These are phyloP conservation scores for Campoplex capitator DNA, from an alignment of 2,888 invertebrate genomes.

Conservation along the genomic window DNA sequence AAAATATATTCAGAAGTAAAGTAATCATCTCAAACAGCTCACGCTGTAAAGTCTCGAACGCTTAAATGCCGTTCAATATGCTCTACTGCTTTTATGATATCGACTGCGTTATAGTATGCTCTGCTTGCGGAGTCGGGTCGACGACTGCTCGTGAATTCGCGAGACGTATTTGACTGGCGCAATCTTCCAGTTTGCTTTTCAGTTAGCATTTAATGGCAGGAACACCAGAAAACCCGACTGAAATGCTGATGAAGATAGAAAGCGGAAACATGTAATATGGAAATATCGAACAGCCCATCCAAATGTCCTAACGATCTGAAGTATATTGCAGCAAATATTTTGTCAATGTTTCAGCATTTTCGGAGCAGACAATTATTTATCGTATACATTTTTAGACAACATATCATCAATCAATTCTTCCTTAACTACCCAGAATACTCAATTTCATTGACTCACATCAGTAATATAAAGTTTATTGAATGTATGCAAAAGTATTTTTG, in stretches of 20 bases:
- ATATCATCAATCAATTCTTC: background rate
- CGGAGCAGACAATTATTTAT: background rate
- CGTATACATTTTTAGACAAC: background rate
- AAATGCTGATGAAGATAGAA: background rate
- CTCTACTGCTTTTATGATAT: constrained; percentile 35
- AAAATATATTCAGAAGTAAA: constrained; percentile 50
- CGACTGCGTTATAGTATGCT: constrained; percentile 13
- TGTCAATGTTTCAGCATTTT: background rate
- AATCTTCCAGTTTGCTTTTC: constrained; percentile 36
- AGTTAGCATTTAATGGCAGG: constrained; percentile 31
- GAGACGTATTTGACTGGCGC: constrained; percentile 37
- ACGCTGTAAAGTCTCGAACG: constrained; percentile 25
- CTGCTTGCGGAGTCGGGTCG: constrained; percentile 14
- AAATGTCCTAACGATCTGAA: background rate
- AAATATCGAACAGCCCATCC: background rate
- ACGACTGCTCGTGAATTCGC: constrained; percentile 9
- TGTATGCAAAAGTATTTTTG: too few relatives aligned
- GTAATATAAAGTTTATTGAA: too few relatives aligned
- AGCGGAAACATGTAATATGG: background rate
- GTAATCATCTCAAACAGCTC: constrained; percentile 48
- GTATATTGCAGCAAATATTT: background rate
- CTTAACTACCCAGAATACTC: too few relatives aligned
- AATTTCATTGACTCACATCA: too few relatives aligned
- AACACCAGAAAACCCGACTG: background rate
- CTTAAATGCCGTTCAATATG: constrained; percentile 22